Base-by-base conservation (phyloP, 2,113 vertebrate species). In the Miniopterus natalensis region DNA sequence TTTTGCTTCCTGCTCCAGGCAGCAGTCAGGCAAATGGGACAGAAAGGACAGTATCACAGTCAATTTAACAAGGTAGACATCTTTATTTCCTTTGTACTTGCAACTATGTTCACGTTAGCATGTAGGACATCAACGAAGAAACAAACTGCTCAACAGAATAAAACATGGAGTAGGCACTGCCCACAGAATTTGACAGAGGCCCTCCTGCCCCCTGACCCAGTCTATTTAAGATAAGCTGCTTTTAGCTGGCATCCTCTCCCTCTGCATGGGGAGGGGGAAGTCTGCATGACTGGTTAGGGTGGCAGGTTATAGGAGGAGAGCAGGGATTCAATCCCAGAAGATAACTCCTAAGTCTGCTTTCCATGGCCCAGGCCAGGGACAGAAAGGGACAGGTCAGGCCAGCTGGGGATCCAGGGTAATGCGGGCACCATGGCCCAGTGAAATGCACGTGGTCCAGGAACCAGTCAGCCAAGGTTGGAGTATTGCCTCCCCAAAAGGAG, bases 361-460 rank as follows among this genome's bases (percentile, higher is more conserved):
- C 77, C 40, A 61, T 88, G 80, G 55, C 71, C 57, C 61, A 91
- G 73, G 53, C 68, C 8, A 21, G 13, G 15, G 63, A 61, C 71
- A 84, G 83, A 79, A 93, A 94, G 81, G 49, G 73, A 78, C 11
- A 89, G 84, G 51, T 93, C 79, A 66, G 83, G 75, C 57, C 95
- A 84, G 65, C 25, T 14, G 84, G 65, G 73, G 59, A 45, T n/a
- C 42, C 27, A 11, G 61, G 42, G 47, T 6, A 17, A 71, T 2
- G 17, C 14, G 88, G 94, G 74, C 66, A 40, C 59, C 1, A 2
- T 17, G 85, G 92, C 88, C 92, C 84, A 88, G 88, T 96, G 96
- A 97, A 97, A 97, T 97, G 96, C 94, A 87, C 4, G 4, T 93
- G 88, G 66, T 90, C 68, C 78, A 73, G 68, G 89, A 95, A 40